Base-by-base conservation (phyloP, 2,888 invertebrate genomes). In the Pandemis corylana region DNA sequence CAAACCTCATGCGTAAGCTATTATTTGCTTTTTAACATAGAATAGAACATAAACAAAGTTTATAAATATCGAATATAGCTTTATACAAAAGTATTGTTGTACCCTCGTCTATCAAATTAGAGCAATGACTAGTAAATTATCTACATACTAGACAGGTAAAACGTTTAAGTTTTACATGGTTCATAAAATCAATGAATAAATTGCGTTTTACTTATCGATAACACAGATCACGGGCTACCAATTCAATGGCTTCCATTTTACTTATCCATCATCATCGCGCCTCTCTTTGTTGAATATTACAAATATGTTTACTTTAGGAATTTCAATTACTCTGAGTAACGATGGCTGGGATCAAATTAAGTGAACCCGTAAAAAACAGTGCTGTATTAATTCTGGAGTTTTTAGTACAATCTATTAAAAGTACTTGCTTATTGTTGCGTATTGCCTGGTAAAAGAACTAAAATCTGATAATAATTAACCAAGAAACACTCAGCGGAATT, bases 191-290 rank as follows among this genome's bases (percentile, higher is more conserved):
- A 64, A 44, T 15, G 42, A 64, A 15, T 6, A 62, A 63, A 42
- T 46, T 49, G 41, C 51, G 66, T 51, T 51, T 51, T 66, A 9
- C 51, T 72, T 67, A 67, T 72, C 61, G 66, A 15, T 7, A 36
- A n/a, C 66, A 46, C 15, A 53, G 63, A 46, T 67, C 67, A 53
- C 67, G 42, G 65, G 7, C 36, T 42, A 56, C 68, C 63, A 36
- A 68, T 44, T 56, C 44, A 68, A 36, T 36, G 67, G 36, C 28
- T 62, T 72, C 41, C 20, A 51, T 61, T 72, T 62, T 49, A 41
- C 51, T 44, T 46, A 12, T 15, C 28, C 28, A 56, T 72, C 51
- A 56, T 67, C 20, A 56, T 44, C 46, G 44, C 28, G 15, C 44
- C 42, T 41, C 41, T 51, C 49, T 53, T 72, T 67, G 62, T 66